Percentiles rank a stretch among this genome's conserved stretches.
phyloP scores from a whole-genome alignment of 1,140 invertebrate species.

The Panulirus ornatus region DNA sequence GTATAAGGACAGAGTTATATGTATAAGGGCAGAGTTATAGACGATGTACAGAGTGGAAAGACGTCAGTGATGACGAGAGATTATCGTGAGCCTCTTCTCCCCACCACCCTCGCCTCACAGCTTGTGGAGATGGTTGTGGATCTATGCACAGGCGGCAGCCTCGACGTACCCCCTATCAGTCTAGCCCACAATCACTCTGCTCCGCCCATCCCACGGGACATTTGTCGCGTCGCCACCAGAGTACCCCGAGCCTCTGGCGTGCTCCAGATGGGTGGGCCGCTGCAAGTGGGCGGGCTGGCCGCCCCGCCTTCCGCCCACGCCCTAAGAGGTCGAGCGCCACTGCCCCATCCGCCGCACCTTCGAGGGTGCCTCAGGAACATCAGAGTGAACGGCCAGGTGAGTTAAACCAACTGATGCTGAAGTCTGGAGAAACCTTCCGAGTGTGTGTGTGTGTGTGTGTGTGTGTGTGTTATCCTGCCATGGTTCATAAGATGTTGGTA shows the following conservation, averaged over 20 bases:
- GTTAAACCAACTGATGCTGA: neutral
- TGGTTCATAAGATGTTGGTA: too few species aligned
- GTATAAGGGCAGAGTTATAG: too few species aligned
- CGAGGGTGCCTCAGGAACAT: slow-evolving; percentile 56
- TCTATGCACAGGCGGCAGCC: slow-evolving; percentile 54
- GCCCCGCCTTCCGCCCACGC: neutral
- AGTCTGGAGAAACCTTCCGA: neutral
- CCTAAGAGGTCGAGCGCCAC: neutral
- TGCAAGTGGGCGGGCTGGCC: slow-evolving; percentile 59
- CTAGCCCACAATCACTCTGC: neutral
- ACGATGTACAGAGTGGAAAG: too few species aligned
- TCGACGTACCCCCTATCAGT: neutral
- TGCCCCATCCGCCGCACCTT: neutral
- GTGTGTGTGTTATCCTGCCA: too few species aligned
- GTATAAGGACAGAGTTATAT: too few species aligned
- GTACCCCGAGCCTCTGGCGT: slow-evolving; percentile 20
- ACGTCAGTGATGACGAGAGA: too few species aligned
- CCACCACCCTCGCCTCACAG: neutral
- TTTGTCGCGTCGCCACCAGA: slow-evolving; percentile 38
- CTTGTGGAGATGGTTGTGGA: slow-evolving; percentile 66
- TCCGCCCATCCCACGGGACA: slow-evolving; percentile 37
- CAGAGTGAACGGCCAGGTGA: slow-evolving; percentile 60
- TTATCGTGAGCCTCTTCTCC: neutral
- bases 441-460: too few species aligned
- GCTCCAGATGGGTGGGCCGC: slow-evolving; percentile 39